Percentiles rank a stretch among this genome's conserved stretches.
Evolutionary conservation across 2,113 vertebrate species (phyloP).

Genomic region (Hemiprocne comata): DNA sequence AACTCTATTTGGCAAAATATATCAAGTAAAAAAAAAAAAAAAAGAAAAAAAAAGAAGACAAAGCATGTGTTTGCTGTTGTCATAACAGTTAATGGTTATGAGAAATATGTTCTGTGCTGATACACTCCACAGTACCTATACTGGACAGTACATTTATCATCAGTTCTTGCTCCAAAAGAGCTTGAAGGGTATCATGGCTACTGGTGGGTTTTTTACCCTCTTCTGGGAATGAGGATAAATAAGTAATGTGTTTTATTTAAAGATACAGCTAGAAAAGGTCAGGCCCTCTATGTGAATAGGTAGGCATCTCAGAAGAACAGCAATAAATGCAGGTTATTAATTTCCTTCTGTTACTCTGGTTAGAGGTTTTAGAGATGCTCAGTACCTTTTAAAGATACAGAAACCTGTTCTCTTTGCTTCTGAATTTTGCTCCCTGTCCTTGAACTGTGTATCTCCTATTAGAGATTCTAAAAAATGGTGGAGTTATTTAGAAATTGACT

Average conservation of each 20-base stretch:
- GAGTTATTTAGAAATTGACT: neutral
- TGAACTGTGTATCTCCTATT: neutral
- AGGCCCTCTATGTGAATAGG: neutral
- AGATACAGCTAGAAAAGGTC: neutral
- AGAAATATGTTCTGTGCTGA: neutral
- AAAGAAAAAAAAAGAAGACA: neutral
- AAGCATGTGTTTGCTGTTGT: neutral
- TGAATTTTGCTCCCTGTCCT: neutral
- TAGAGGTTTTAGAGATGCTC: neutral
- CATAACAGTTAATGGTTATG: neutral
- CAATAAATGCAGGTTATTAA: neutral
- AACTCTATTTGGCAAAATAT: neutral
- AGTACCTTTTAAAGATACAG: neutral
- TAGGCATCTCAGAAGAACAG: neutral
- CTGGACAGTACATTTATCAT: neutral
- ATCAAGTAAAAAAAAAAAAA: neutral
- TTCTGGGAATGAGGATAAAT: neutral
- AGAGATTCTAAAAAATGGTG: neutral
- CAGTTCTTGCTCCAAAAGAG: neutral
- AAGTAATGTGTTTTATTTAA: neutral
- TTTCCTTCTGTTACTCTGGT: neutral
- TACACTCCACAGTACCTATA: neutral
- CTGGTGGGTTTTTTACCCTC: neutral
- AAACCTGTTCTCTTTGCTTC: neutral
- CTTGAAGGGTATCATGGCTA: neutral